phyloP scores from a whole-genome alignment of 2,888 invertebrate species.

The Sympetrum striolatum region DNA sequence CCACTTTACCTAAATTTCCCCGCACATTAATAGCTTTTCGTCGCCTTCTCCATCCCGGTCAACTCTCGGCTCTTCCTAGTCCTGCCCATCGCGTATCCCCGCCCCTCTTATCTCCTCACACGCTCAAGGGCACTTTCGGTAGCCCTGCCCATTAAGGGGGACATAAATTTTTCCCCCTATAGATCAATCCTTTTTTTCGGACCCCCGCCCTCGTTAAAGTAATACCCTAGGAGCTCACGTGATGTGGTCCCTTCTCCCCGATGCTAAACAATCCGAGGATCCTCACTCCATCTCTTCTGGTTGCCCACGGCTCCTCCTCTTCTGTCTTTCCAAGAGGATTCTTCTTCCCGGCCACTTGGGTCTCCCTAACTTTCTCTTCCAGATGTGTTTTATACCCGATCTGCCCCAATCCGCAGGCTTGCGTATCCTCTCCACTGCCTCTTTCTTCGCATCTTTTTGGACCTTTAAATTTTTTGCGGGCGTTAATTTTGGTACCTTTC shows the following conservation, averaged over 20 bases:
- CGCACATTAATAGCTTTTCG: not conserved
- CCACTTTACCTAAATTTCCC: not conserved
- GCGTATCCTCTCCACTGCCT: not conserved
- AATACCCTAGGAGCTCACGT: constrained; percentile 9
- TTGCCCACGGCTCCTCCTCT: no score
- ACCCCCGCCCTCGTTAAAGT: constrained; percentile 26
- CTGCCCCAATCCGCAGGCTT: not conserved
- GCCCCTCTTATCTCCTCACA: not conserved
- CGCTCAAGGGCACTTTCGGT: constrained; percentile 19
- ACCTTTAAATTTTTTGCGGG: not conserved
- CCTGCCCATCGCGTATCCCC: not conserved
- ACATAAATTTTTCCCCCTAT: constrained; percentile 24
- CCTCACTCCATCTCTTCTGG: not conserved
- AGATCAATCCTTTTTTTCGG: constrained; percentile 30
- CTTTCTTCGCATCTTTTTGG: not conserved
- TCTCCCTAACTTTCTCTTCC: not conserved
- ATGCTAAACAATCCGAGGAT: not conserved
- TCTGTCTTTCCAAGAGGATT: no score
- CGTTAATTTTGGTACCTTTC: no score
- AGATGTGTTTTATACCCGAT: not conserved
- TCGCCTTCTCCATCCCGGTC: not conserved
- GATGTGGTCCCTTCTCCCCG: not conserved
- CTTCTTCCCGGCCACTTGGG: no score
- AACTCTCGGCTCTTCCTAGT: not conserved
- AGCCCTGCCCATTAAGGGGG: constrained; percentile 38